phyloP scores from a whole-genome alignment of 2,888 invertebrate genomes.

The Myathropa florea region DNA sequence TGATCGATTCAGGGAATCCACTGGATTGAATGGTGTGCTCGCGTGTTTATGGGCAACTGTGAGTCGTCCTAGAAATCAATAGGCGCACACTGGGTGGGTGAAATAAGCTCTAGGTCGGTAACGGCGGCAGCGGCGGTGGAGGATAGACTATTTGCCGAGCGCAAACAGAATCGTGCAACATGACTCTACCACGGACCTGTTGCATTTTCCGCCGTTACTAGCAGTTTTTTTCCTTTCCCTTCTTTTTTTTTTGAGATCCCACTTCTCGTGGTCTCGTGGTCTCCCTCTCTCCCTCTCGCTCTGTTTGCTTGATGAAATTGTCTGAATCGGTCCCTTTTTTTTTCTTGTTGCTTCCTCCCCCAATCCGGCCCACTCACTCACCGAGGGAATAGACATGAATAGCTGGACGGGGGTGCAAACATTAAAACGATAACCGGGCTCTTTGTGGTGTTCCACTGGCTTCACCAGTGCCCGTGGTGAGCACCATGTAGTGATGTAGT shows the following conservation, averaged over 20 bases:
- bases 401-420: slow-evolving; percentile 27
- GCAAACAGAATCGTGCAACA: slow-evolving; percentile 65
- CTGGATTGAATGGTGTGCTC: not conserved
- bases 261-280: not conserved
- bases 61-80: slow-evolving; percentile 27
- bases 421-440: slow-evolving; percentile 56
- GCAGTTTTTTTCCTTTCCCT: slow-evolving; percentile 13
- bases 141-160: slow-evolving; percentile 52
- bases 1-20: not conserved
- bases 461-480: slow-evolving; percentile 32
- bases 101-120: slow-evolving; percentile 14
- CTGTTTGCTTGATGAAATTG: slow-evolving; percentile 45
- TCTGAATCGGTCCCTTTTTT: slow-evolving; percentile 37
- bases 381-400: slow-evolving; percentile 17
- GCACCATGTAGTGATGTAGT: slow-evolving; percentile 13
- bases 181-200: slow-evolving; percentile 63
- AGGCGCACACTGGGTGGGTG: slow-evolving; percentile 4
- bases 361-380: not conserved
- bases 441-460: slow-evolving; percentile 51
- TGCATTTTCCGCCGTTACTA: slow-evolving; percentile 57
- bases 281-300: not conserved
- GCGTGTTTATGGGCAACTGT: slow-evolving; percentile 45
- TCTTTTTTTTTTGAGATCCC: not conserved
- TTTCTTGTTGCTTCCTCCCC: not conserved
- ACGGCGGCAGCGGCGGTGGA: not conserved